phyloP scores from a whole-genome alignment of 2,888 invertebrate genomes.

The Harmothoe impar region DNA sequence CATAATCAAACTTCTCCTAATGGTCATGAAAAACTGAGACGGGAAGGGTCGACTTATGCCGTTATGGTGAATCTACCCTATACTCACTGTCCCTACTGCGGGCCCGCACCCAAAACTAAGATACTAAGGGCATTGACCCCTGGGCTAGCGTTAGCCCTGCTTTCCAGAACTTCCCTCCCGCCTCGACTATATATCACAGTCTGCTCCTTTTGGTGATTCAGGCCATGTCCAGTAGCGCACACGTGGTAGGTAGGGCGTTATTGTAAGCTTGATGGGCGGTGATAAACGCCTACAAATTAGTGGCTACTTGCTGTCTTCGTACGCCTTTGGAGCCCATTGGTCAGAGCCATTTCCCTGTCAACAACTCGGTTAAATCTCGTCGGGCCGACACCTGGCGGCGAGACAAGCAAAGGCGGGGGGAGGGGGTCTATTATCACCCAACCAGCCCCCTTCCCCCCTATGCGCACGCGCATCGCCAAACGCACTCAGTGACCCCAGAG shows the following conservation, averaged over 20 bases:
- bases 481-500: background rate
- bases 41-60: too few relatives aligned
- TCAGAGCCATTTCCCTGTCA: conserved; percentile 7
- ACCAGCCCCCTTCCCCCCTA: background rate
- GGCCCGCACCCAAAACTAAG: too few relatives aligned
- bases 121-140: too few relatives aligned
- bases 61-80: too few relatives aligned
- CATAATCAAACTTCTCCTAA: too few relatives aligned
- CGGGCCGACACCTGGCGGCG: background rate
- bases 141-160: too few relatives aligned
- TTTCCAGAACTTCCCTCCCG: too few relatives aligned
- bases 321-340: background rate
- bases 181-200: too few relatives aligned
- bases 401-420: background rate
- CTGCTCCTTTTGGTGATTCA: too few relatives aligned
- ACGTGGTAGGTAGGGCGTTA: background rate
- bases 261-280: background rate
- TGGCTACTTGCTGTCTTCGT: background rate
- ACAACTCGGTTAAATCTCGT: background rate
- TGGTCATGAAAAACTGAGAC: too few relatives aligned
- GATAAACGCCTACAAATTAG: background rate
- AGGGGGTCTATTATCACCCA: background rate
- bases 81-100: too few relatives aligned
- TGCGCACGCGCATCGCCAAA: background rate
- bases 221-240: too few relatives aligned